Conservation (phyloP, 2,113 vertebrate genomes). For the Cricetomys ansorgei region DNA sequence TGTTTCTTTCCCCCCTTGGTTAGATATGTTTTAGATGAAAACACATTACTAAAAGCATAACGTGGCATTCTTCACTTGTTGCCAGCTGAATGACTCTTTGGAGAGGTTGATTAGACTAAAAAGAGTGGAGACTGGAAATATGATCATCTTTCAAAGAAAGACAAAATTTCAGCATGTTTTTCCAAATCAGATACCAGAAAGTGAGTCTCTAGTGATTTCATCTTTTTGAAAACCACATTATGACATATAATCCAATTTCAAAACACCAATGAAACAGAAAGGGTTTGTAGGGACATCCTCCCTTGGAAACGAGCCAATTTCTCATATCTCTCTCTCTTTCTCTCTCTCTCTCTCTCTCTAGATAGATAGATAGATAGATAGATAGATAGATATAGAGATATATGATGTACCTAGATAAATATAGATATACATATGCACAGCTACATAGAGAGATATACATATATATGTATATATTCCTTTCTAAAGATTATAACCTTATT, state of each 20-base stretch:
- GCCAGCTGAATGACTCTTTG: not conserved
- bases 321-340: not conserved
- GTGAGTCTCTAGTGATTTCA: not conserved
- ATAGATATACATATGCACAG: not conserved
- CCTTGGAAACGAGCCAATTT: not conserved
- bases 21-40: not conserved
- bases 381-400: not conserved
- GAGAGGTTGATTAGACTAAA: not conserved
- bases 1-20: not conserved
- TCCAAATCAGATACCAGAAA: conserved; percentile 8
- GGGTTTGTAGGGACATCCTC: not conserved
- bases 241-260: not conserved
- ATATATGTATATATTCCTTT: no score
- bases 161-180: conserved; percentile 4
- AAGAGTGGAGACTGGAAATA: not conserved
- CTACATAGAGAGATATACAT: no score
- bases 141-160: conserved; percentile 8
- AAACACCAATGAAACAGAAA: not conserved
- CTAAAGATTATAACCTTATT: not conserved
- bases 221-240: not conserved
- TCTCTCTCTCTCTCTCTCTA: not conserved
- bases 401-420: no score
- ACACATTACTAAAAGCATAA: not conserved
- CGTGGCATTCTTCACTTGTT: not conserved
- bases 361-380: not conserved